Evolutionary conservation across 2,888 invertebrate genomes (phyloP).

Genomic region (Therioaphis trifolii): DNA sequence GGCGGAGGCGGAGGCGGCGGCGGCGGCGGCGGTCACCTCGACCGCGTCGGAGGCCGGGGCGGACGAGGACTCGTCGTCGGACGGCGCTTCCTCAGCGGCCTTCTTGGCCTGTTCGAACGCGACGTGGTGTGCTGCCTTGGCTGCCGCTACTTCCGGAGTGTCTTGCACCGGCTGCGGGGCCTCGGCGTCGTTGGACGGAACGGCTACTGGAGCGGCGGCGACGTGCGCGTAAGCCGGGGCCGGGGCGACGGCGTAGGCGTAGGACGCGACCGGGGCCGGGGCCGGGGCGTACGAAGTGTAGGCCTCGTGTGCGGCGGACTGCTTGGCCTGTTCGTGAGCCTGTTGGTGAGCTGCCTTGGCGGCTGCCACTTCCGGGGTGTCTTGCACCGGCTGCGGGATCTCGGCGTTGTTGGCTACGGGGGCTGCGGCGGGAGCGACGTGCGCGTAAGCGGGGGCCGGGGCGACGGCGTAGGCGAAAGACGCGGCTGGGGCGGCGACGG

Average conservation of each 20-base stretch:
- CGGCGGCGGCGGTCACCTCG: constrained; percentile 66
- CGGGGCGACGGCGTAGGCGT: neutral
- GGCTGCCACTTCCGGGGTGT: constrained; percentile 71
- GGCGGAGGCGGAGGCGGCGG: constrained; percentile 66
- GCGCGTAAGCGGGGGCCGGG: constrained; percentile 1
- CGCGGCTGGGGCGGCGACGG: too few species aligned
- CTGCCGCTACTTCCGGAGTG: constrained; percentile 70
- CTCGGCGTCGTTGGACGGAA: constrained; percentile 41
- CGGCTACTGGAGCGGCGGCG: constrained; percentile 25
- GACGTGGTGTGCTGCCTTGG: constrained; percentile 69
- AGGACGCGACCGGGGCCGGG: constrained; percentile 64
- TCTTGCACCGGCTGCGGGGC: constrained; percentile 69
- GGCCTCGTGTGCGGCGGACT: constrained; percentile 65
- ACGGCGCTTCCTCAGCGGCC: constrained; percentile 43
- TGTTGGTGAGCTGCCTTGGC: constrained; percentile 70
- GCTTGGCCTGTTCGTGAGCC: constrained; percentile 68
- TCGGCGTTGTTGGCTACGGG: constrained; percentile 47
- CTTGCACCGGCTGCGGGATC: constrained; percentile 68
- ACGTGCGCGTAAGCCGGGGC: too few species aligned
- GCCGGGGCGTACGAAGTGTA: constrained; percentile 66
- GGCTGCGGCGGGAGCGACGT: constrained; percentile 69
- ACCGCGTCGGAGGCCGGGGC: constrained; percentile 66
- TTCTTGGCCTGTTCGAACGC: constrained; percentile 68
- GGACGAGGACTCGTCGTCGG: constrained; percentile 66
- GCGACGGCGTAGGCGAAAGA: constrained; percentile 52